Evolutionary conservation across 2,888 invertebrate species (phyloP).

Genomic region (Synergus gifuensis): DNA sequence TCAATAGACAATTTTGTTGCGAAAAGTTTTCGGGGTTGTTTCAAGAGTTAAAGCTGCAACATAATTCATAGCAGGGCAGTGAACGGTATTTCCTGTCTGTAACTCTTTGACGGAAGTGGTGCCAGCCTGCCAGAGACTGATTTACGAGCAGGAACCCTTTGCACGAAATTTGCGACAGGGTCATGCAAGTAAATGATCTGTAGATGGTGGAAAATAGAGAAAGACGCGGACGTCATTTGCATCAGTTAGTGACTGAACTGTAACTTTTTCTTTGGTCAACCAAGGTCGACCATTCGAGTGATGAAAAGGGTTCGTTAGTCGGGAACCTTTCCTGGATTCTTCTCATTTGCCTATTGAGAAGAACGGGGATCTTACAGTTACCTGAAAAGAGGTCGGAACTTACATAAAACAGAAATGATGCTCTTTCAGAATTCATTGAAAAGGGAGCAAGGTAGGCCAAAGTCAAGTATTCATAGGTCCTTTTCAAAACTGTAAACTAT

Average conservation of each 20-base stretch:
- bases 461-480: background rate
- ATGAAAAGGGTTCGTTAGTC: conserved; percentile 53
- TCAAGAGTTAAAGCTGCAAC: conserved; percentile 1
- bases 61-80: conserved; percentile 36
- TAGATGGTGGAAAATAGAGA: conserved; percentile 47
- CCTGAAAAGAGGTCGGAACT: conserved; percentile 12
- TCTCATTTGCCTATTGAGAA: conserved; percentile 22
- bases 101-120: conserved; percentile 57
- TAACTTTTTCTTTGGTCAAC: conserved; percentile 52
- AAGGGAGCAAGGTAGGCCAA: background rate
- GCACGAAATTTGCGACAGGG: conserved; percentile 69
- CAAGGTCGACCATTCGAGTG: conserved; percentile 43
- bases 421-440: background rate
- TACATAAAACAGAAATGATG: background rate
- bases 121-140: conserved; percentile 59
- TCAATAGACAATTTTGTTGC: background rate
- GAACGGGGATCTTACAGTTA: background rate
- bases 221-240: conserved; percentile 56
- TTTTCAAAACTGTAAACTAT: background rate
- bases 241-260: conserved; percentile 50
- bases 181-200: conserved; percentile 58
- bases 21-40: conserved; percentile 10
- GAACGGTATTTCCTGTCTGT: conserved; percentile 51
- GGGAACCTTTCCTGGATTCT: conserved; percentile 14
- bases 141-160: conserved; percentile 70